Evolutionary conservation across 2,113 vertebrate genomes (phyloP), one percentile per base, ranked within the genome.

Genomic region (Sakesphorus luctuosus): DNA sequence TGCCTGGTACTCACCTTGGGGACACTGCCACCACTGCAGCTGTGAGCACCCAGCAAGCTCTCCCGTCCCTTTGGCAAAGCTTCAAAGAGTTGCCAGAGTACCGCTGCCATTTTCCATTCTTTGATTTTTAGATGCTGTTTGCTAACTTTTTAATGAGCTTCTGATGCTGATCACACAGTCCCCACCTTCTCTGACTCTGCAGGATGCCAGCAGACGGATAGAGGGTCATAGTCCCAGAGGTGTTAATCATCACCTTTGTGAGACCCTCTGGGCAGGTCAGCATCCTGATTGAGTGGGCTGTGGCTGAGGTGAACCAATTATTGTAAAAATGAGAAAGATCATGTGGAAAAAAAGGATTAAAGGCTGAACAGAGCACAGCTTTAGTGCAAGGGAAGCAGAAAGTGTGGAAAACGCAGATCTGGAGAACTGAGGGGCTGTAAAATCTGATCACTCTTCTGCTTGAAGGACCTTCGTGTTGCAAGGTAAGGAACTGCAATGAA

Each of bases 251-350:
- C 3, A 10, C 59, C 36, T 71, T 63, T 47, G 33, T 78, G 56
- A 88, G 68, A 65, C n/a, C 52, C 58, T 83, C 68, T 38, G 55
- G 61, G 56, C 65, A 72, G 43, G 65, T 90, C 68, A 74, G 72
- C 85, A 86, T 73, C 43, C 73, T 84, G 89, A 89, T 26, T 61
- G 87, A 91, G 68, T 52, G 71, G 1, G 10, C 5, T 31, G 38
- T 44, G 86, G 61, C 80, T 47, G 58, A 87, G 73, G 80, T 84
- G 77, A 95, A 40, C 80, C 61, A 87, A 85, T 95, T 92, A 94
- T 67, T 68, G 58, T 11, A 68, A 86, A 94, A 94, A 89, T 35
- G 62, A 76, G 44, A 94, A 12, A 28, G 65, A 92, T 63, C 38
- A 36, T 49, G 26, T 21, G 31, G 61, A 82, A 93, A 91, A 91